Percentiles rank a stretch among this genome's conserved stretches.
Conservation (phyloP, 2,113 vertebrate species). For the Gymnogyps californianus region DNA sequence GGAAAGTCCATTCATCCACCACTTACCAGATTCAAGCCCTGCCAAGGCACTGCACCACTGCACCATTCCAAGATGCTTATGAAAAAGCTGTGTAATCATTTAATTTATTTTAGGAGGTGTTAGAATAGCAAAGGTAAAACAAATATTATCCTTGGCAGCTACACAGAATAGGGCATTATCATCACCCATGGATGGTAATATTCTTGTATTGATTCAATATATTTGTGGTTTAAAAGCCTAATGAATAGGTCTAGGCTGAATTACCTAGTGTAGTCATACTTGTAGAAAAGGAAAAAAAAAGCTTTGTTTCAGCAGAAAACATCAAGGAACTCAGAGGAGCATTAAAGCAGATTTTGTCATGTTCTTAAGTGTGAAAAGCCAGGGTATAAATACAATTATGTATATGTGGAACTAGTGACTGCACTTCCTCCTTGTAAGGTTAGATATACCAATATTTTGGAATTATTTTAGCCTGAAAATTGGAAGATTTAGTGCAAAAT, state of each 20-base stretch:
- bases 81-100: background rate
- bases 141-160: conserved; percentile 12
- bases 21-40: background rate
- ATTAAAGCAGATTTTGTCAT: background rate
- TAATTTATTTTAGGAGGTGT: conserved; percentile 33
- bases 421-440: background rate
- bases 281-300: background rate
- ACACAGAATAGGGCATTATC: background rate
- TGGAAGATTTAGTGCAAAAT: background rate
- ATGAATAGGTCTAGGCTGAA: background rate
- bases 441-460: background rate
- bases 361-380: background rate
- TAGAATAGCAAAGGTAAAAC: conserved; percentile 14
- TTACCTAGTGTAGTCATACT: background rate
- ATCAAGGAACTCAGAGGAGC: background rate
- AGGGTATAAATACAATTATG: background rate
- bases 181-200: background rate
- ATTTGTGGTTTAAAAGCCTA: background rate
- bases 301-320: background rate
- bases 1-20: background rate
- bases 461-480: background rate
- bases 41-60: background rate
- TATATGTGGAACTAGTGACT: background rate
- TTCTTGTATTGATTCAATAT: background rate
- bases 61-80: background rate